phyloP scores from a whole-genome alignment of 2,888 invertebrate genomes.

The Herminia tarsipennalis region DNA sequence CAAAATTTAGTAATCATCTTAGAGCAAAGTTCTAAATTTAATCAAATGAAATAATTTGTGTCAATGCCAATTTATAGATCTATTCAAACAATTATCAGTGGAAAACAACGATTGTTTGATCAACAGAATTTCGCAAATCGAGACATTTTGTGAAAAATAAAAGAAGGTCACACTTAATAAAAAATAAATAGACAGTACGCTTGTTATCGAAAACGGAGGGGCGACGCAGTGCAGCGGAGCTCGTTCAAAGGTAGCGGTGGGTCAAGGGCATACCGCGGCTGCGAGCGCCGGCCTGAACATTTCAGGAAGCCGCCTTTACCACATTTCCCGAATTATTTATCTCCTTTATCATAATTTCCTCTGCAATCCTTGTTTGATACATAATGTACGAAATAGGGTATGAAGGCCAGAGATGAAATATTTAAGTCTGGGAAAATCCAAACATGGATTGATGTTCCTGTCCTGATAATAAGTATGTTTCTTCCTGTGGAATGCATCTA shows the following conservation, averaged over 20 bases:
- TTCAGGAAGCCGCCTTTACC: conserved; percentile 42
- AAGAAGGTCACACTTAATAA: conserved; percentile 10
- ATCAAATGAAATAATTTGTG: background rate
- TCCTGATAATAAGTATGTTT: too few species aligned
- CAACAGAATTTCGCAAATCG: background rate
- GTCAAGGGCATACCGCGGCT: conserved; percentile 71
- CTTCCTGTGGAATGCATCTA: too few species aligned
- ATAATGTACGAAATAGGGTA: too few species aligned
- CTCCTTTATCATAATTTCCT: conserved; percentile 44
- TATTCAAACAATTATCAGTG: background rate
- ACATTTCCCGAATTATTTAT: conserved; percentile 56
- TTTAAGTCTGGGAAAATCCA: too few species aligned
- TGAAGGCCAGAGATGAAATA: background rate
- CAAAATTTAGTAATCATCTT: too few species aligned
- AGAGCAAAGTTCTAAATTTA: too few species aligned
- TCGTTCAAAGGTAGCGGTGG: conserved; percentile 53
- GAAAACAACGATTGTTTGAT: background rate
- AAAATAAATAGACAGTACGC: conserved; percentile 37
- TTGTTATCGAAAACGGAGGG: conserved; percentile 37
- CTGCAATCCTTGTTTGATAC: conserved; percentile 26
- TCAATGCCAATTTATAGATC: background rate
- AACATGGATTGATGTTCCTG: too few species aligned
- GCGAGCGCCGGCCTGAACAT: conserved; percentile 44
- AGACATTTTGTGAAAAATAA: background rate
- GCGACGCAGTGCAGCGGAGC: conserved; percentile 50